phyloP scores from a whole-genome alignment of 2,797 vertebrate genomes.

The Gadopsis bispinosus region DNA sequence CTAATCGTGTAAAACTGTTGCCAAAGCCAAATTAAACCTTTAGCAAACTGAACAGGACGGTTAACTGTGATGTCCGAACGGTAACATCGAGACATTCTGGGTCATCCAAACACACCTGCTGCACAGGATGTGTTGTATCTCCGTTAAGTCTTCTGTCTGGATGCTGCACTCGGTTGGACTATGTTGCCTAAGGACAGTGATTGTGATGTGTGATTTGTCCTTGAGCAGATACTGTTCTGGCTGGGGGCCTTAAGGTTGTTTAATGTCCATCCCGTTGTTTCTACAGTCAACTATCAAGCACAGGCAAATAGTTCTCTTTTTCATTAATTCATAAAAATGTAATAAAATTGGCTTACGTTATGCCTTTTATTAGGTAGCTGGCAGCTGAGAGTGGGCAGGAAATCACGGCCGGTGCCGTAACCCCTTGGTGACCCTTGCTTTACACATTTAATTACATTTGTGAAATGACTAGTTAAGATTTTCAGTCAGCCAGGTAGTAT shows the following conservation, averaged over 20 bases:
- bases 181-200: conserved; percentile 15
- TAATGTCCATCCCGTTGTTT: background rate
- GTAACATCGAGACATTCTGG: background rate
- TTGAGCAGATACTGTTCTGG: too few species aligned
- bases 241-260: too few species aligned
- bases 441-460: conserved; percentile 4
- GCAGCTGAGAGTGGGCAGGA: background rate
- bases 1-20: background rate
- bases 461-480: conserved; percentile 1
- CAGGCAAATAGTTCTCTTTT: background rate
- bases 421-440: background rate
- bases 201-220: too few species aligned
- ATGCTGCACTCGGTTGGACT: background rate
- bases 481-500: background rate
- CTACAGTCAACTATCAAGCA: background rate
- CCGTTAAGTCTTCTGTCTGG: too few species aligned
- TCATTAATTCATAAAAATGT: too few species aligned
- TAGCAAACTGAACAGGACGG: conserved; percentile 21
- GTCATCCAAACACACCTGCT: too few species aligned
- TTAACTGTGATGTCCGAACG: background rate
- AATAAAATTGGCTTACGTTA: background rate
- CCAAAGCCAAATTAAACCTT: conserved; percentile 26
- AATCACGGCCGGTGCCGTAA: background rate
- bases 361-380: background rate
- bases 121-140: too few species aligned